Conservation (phyloP, 1,140 invertebrate species). For the Drosophila dunni region DNA sequence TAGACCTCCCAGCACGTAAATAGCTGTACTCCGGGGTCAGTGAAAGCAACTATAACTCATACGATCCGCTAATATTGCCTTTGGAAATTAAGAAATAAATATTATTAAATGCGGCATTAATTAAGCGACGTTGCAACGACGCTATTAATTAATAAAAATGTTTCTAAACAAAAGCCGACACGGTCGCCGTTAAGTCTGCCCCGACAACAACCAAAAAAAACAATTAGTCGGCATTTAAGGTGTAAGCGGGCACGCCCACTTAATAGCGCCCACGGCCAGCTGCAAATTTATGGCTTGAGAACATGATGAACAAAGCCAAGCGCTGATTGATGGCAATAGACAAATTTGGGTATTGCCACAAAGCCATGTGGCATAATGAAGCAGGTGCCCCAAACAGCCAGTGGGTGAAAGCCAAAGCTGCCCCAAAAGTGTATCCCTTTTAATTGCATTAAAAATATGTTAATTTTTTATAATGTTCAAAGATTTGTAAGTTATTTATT, state of each 20-base stretch:
- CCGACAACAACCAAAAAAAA: constrained; percentile 65
- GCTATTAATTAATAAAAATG: constrained; percentile 75
- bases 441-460: background rate
- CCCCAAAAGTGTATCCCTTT: background rate
- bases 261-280: constrained; percentile 34
- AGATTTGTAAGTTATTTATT: constrained; percentile 78
- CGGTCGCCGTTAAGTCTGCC: constrained; percentile 52
- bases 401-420: background rate
- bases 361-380: constrained; percentile 29
- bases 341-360: constrained; percentile 34
- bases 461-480: constrained; percentile 53
- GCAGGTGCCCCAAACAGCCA: constrained; percentile 27
- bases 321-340: constrained; percentile 73
- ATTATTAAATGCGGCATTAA: constrained; percentile 75
- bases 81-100: constrained; percentile 72
- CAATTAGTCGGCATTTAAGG: constrained; percentile 78
- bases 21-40: constrained; percentile 49
- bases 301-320: constrained; percentile 45
- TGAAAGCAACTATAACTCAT: constrained; percentile 54
- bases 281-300: constrained; percentile 22
- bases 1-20: constrained; percentile 28
- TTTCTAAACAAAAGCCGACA: constrained; percentile 63
- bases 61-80: constrained; percentile 54
- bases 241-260: constrained; percentile 64
- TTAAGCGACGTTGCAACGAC: constrained; percentile 44